phyloP scores from a whole-genome alignment of 2,113 vertebrate species.

The Rattus rattus region DNA sequence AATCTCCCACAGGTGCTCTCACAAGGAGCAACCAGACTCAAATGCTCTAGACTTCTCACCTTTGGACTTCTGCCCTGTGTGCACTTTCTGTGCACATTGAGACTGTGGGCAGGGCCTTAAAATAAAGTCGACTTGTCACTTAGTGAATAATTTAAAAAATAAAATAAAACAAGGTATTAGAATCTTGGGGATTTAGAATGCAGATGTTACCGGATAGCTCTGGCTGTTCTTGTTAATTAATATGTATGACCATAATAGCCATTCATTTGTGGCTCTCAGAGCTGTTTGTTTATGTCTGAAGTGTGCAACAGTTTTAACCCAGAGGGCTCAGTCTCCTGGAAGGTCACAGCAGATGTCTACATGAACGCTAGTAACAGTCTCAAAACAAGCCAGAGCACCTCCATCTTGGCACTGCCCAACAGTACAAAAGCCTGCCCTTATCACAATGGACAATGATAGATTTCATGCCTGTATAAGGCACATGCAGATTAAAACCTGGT shows the following conservation, averaged over 20 bases:
- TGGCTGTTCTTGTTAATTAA: slow-evolving; percentile 14
- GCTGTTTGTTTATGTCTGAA: not conserved
- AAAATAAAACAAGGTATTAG: not conserved
- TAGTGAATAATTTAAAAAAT: not conserved
- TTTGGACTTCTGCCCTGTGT: slow-evolving; percentile 28
- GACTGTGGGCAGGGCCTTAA: not conserved
- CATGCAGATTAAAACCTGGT: not conserved
- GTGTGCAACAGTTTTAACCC: slow-evolving; percentile 25
- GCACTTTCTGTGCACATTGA: not conserved
- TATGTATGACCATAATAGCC: not conserved
- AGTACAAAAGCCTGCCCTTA: not conserved
- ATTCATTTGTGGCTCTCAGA: not conserved
- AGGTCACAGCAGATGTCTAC: not conserved
- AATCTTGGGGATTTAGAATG: not conserved
- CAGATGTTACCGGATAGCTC: not conserved
- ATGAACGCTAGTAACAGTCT: not conserved
- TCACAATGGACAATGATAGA: not conserved
- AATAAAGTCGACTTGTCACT: not conserved
- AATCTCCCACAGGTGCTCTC: slow-evolving; percentile 41
- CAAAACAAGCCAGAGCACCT: not conserved
- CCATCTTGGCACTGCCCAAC: not conserved
- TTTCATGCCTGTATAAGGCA: not conserved
- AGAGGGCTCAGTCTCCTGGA: not conserved
- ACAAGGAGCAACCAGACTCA: slow-evolving; percentile 37
- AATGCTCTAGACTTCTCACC: slow-evolving; percentile 26